A percentile compares a stretch with the other conserved stretches of the same genome.
phyloP scores from a whole-genome alignment of 2,797 vertebrate species.

The Megaceryle alcyon region DNA sequence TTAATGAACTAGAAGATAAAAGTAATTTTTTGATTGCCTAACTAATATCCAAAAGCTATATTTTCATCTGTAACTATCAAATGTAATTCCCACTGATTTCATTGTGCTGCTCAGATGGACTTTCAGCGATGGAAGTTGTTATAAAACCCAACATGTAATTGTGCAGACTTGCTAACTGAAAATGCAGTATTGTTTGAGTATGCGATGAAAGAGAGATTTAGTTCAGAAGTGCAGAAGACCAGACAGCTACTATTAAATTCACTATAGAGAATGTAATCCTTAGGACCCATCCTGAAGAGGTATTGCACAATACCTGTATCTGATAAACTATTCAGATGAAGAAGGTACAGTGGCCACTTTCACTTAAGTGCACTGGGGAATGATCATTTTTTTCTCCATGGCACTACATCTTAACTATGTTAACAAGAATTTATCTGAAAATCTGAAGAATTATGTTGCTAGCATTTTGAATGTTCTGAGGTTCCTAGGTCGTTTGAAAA shows the following conservation, averaged over 20 bases:
- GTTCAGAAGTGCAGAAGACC: not conserved
- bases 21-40: not conserved
- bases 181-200: rapidly evolving
- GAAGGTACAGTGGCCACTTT: not conserved
- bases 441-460: not conserved
- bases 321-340: not conserved
- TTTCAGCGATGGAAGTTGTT: not conserved
- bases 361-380: not conserved
- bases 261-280: not conserved
- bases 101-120: not conserved
- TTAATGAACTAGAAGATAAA: not conserved
- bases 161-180: not conserved
- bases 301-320: not conserved
- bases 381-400: not conserved
- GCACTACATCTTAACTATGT: not conserved
- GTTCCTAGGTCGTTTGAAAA: not conserved
- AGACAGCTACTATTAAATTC: not conserved
- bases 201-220: not conserved
- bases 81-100: not conserved
- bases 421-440: not conserved
- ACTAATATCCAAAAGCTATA: not conserved
- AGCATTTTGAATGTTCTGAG: not conserved
- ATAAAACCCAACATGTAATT: not conserved
- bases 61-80: not conserved
- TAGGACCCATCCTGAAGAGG: not conserved